Conservation (phyloP, 2,113 vertebrate genomes). For the Pampusana beccarii region DNA sequence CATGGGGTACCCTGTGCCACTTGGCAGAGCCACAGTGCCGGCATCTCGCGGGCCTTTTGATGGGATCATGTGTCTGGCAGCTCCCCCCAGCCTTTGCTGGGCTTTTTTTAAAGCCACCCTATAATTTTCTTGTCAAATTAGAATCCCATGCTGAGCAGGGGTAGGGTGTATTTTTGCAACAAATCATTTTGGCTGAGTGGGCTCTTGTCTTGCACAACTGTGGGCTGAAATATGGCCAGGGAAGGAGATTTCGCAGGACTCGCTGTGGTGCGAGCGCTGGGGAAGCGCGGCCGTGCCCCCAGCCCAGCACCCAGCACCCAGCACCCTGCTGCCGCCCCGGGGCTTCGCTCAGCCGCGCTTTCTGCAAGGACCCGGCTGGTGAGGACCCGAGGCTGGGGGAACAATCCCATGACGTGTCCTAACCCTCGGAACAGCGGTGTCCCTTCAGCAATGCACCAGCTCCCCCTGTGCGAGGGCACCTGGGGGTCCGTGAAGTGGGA, state of each 20-base stretch:
- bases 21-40: fast-evolving
- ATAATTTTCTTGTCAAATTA: slow-evolving; percentile 57
- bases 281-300: neutral
- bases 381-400: neutral
- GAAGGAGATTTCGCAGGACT: neutral
- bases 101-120: neutral
- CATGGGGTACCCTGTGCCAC: fast-evolving
- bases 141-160: neutral
- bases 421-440: fast-evolving
- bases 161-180: neutral
- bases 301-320: neutral
- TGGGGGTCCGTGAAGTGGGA: neutral
- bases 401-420: neutral
- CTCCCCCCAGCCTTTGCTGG: neutral
- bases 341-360: neutral
- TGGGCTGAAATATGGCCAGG: neutral
- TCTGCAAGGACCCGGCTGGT: fast-evolving
- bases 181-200: neutral
- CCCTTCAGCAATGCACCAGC: neutral
- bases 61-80: neutral
- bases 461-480: fast-evolving
- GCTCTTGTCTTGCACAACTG: neutral
- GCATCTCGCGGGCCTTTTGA: neutral
- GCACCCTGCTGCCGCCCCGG: neutral
- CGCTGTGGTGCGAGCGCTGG: fast-evolving